phyloP scores from a whole-genome alignment of 2,113 vertebrate species.

The Canis aureus region DNA sequence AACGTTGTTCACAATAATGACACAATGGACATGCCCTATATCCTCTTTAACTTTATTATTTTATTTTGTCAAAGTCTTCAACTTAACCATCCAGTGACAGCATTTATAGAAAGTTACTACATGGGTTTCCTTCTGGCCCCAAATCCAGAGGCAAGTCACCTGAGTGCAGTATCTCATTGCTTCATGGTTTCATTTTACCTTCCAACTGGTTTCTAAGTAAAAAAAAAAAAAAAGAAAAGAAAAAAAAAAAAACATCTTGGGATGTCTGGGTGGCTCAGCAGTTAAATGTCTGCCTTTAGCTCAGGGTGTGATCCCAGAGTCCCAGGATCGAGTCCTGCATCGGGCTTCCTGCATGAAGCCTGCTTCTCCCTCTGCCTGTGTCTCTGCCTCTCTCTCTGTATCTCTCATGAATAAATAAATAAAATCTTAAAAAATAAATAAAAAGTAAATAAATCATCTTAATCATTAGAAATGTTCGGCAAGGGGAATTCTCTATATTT shows the following conservation, averaged over 20 bases:
- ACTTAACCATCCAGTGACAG: not conserved
- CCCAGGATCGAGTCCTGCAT: too few species aligned
- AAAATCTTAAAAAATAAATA: not conserved
- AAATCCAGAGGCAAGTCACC: not conserved
- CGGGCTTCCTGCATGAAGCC: too few species aligned
- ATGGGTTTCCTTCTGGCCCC: not conserved
- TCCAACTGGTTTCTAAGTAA: constrained; percentile 12
- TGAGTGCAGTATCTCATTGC: not conserved
- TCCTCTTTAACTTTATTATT: not conserved
- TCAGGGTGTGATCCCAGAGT: too few species aligned
- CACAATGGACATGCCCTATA: not conserved
- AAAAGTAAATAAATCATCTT: not conserved
- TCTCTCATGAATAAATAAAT: too few species aligned
- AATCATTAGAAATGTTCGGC: not conserved
- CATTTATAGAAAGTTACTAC: not conserved
- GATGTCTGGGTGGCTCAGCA: too few species aligned
- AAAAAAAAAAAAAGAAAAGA: not conserved
- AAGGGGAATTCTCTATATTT: not conserved
- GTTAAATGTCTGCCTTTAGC: too few species aligned
- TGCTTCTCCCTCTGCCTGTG: too few species aligned
- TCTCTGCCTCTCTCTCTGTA: too few species aligned
- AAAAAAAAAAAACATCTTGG: too few species aligned
- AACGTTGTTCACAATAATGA: not conserved
- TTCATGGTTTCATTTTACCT: not conserved
- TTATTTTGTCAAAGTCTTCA: not conserved